phyloP scores from a whole-genome alignment of 2,797 vertebrate species.

The Xerus rutilus region DNA sequence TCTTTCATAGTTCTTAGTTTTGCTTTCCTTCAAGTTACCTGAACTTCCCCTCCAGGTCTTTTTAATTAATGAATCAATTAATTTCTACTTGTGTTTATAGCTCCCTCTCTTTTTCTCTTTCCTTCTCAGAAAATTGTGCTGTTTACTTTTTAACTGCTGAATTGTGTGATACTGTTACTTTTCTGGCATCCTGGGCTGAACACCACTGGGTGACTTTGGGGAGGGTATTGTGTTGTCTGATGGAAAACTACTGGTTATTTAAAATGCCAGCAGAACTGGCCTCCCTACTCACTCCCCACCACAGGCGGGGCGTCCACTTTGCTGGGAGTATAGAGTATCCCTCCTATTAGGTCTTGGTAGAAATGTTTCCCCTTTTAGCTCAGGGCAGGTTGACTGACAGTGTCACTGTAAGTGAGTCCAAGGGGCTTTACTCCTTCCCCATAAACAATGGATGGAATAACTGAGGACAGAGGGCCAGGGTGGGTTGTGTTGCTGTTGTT shows the following conservation, averaged over 20 bases:
- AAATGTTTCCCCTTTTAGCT: not conserved
- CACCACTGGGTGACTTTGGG: not conserved
- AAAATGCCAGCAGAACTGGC: not conserved
- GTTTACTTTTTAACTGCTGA: not conserved
- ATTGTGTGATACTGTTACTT: not conserved
- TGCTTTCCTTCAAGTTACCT: slow-evolving; percentile 2
- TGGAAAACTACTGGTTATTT: slow-evolving; percentile 59
- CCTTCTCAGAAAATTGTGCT: not conserved
- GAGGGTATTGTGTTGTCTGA: not conserved
- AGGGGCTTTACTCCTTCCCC: not conserved
- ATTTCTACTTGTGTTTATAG: not conserved
- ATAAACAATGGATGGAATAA: not conserved
- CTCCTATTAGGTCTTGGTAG: not conserved
- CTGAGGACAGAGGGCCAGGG: not conserved
- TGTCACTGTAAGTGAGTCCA: not conserved
- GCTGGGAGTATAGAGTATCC: not conserved
- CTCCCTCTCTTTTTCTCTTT: not conserved
- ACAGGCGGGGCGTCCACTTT: not conserved
- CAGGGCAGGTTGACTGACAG: not conserved
- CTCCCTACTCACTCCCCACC: fast-evolving
- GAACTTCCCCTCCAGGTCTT: not conserved
- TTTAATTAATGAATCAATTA: not conserved
- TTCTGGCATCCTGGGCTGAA: not conserved
- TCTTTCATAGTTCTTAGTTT: slow-evolving; percentile 4
- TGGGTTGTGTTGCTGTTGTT: not conserved